Evolutionary conservation across 2,797 vertebrate genomes (phyloP).

Genomic region (Oceanodroma leucorhoa): DNA sequence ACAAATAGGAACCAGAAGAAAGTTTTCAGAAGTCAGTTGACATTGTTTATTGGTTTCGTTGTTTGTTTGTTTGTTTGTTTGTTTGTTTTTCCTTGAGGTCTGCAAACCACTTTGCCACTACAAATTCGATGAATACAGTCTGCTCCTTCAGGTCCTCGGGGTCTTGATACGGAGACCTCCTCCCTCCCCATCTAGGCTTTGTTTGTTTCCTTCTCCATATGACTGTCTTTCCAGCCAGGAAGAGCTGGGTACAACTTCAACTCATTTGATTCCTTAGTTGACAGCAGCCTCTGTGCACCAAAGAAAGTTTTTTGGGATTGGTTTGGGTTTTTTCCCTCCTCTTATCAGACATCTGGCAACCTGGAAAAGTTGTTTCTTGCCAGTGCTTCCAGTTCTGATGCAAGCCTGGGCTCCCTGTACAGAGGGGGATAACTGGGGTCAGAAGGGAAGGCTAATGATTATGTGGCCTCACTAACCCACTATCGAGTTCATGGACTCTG

Average conservation of each 20-base stretch:
- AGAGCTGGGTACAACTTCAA: neutral
- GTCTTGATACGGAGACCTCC: neutral
- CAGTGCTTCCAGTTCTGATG: neutral
- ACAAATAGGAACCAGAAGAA: neutral
- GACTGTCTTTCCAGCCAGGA: neutral
- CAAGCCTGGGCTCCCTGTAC: neutral
- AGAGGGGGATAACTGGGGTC: neutral
- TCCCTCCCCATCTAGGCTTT: neutral
- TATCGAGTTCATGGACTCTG: neutral
- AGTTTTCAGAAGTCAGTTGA: neutral
- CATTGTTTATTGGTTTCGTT: neutral
- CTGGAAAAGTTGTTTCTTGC: neutral
- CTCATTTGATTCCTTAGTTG: neutral
- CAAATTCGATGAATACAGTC: neutral
- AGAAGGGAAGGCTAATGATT: neutral
- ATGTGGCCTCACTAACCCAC: neutral
- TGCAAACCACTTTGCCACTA: neutral
- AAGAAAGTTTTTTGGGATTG: neutral
- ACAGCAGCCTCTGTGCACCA: neutral
- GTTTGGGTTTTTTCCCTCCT: accelerated
- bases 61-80: too few relatives aligned
- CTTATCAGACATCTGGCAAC: neutral
- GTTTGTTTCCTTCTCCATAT: neutral
- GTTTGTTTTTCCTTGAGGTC: neutral
- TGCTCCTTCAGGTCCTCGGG: neutral